Conservation (phyloP, 1,140 invertebrate genomes). For the Colletes latitarsis region DNA sequence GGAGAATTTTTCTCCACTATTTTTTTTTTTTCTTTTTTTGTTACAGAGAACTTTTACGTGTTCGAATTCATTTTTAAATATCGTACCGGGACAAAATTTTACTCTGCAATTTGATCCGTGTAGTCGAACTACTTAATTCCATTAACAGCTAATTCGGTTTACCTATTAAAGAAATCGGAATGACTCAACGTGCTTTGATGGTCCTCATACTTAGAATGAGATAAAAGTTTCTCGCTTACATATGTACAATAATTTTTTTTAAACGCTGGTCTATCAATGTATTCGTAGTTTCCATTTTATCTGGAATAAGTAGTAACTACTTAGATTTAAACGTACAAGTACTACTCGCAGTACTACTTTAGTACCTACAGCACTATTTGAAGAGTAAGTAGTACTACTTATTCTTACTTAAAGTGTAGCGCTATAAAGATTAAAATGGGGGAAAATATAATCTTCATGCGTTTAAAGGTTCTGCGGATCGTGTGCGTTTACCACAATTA, state of each 20-base stretch:
- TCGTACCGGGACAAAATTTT: constrained; percentile 9
- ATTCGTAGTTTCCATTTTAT: constrained; percentile 9
- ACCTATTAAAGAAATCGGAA: constrained; percentile 37
- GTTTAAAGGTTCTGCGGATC: constrained; percentile 26
- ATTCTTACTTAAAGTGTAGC: no score
- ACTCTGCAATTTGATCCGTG: constrained; percentile 22
- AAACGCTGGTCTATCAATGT: constrained; percentile 4
- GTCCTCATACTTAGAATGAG: constrained; percentile 61
- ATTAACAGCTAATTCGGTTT: constrained; percentile 30
- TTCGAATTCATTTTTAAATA: constrained; percentile 8
- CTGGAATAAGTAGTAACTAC: constrained; percentile 28
- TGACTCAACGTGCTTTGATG: constrained; percentile 50
- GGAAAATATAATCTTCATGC: constrained; percentile 50
- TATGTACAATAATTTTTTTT: constrained; percentile 50
- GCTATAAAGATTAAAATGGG: constrained; percentile 38
- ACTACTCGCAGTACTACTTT: no score
- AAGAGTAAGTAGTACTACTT: no score
- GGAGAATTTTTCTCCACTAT: neutral
- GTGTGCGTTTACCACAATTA: constrained; percentile 53
- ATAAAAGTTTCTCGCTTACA: constrained; percentile 34
- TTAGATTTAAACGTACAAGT: neutral
- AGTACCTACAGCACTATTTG: no score
- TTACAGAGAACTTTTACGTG: constrained; percentile 1
- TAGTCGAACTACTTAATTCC: constrained; percentile 23
- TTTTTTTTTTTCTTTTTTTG: neutral